phyloP scores from a whole-genome alignment of 2,888 invertebrate genomes.

The Drosophila incognita region DNA sequence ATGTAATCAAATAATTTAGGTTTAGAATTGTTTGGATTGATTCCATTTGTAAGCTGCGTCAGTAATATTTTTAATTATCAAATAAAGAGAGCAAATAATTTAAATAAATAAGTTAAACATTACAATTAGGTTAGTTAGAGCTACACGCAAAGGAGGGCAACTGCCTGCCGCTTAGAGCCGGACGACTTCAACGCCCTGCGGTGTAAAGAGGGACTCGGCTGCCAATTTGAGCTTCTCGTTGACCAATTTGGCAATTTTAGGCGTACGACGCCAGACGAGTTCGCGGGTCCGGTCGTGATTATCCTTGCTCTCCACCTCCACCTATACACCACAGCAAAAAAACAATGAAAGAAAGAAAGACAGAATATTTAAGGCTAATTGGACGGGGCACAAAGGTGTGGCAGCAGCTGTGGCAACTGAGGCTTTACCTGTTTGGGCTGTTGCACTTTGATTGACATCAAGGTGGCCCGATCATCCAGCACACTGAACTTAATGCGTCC shows the following conservation, averaged over 20 bases:
- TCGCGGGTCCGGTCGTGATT: conserved; percentile 94
- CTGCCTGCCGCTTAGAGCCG: conserved; percentile 70
- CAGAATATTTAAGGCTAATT: conserved; percentile 45
- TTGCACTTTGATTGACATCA: conserved; percentile 93
- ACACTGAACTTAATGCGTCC: conserved; percentile 92
- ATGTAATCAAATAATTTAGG: neutral
- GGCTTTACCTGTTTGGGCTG: conserved; percentile 92
- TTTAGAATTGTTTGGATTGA: neutral
- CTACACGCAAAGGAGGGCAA: conserved; percentile 35
- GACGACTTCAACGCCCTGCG: conserved; percentile 83
- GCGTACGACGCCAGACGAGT: conserved; percentile 93
- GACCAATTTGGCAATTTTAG: conserved; percentile 93
- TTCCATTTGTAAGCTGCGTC: conserved; percentile 20
- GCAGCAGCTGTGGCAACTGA: neutral
- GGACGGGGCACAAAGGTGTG: conserved; percentile 40
- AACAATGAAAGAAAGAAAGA: neutral
- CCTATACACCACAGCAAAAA: conserved; percentile 86
- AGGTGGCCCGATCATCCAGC: conserved; percentile 91
- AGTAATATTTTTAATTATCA: conserved; percentile 51
- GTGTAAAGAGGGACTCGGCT: conserved; percentile 83
- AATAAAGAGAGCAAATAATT: conserved; percentile 60
- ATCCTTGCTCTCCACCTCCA: conserved; percentile 92
- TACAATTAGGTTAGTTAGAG: conserved; percentile 61
- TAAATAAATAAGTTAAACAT: conserved; percentile 74
- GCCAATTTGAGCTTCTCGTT: conserved; percentile 90